Evolutionary conservation across 2,888 invertebrate species (phyloP), one percentile per base, ranked within the genome.

Genomic region (Piscicola geometra): DNA sequence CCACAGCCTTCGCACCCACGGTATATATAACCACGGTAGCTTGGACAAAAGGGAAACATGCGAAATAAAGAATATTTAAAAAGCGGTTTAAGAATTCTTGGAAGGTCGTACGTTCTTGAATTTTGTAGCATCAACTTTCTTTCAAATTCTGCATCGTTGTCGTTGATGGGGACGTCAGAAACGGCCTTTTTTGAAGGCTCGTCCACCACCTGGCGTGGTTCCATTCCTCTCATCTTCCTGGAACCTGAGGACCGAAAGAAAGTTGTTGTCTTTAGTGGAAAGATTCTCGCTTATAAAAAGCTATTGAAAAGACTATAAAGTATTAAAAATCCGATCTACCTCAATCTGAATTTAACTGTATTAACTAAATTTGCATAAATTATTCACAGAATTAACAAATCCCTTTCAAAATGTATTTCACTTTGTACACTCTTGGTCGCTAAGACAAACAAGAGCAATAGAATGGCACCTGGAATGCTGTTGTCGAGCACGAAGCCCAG

Each of bases 401-500:
- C n/a, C n/a, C n/a, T n/a, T n/a, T n/a, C n/a, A n/a, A n/a, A n/a
- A n/a, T n/a, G n/a, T n/a, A n/a, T n/a, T n/a, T n/a, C n/a, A n/a
- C n/a, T n/a, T n/a, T n/a, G n/a, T n/a, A n/a, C n/a, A 69, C 32
- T 1, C n/a, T 69, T 1, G 69, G 33, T 30, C 36, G 69, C 25
- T 25, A 3, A 35, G 33, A 1, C 0, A 32, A 28, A 36, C 32
- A 1, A 25, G 15, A 15, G 69, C 36, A 1, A 69, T 36, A 41
- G 41, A n/a, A 15, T 41, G 52, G 56, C 33, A 80, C 85, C 85
- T 78, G 83, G 83, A 36, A 85, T 81, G 9, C 84, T 84, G 78
- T 87, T 87, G 78, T 87, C 87, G 56, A 87, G 80, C 41, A 87
- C 76, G 76, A 86, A 86, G 0, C 86, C 87, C 9, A 83, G 67